Evolutionary conservation across 2,888 invertebrate genomes (phyloP), one percentile per base, ranked within the genome.

Genomic region (Junonia oenone): DNA sequence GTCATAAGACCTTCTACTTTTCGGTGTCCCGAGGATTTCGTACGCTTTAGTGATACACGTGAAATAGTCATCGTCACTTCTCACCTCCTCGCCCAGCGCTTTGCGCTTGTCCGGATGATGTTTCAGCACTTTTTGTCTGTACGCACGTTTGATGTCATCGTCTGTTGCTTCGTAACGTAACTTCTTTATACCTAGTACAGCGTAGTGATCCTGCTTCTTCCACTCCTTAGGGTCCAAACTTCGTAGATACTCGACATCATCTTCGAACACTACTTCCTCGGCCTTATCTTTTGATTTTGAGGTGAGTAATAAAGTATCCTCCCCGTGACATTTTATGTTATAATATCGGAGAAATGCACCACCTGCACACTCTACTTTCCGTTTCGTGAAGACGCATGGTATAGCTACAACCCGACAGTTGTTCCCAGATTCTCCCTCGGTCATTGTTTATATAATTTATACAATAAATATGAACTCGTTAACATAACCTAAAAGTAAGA

Each of bases 41-140:
- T 97, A 98, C 6, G 99, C 99, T 91, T 97, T 97, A 0, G 99
- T 99, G 68, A 99, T 99, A 79, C 99, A 99, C 0, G 98, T 98
- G 82, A 99, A 99, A 83, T 99, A 99, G 87, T 99, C 99, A 71
- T 98, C 97, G 68, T 98, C 98, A 2, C 94, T 93, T 61, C 94
- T 93, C 31, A 97, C 93, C 65, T 96, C 96, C 81, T 98, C 96
- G 2, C 98, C 98, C 73, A 94, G 92, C 3, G 95, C 96, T 91
- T 97, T 96, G 68, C 99, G 93, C 83, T 99, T 99, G 80, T 99
- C 99, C 0, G 99, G 99, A 89, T 99, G 99, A 80, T 99, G 99
- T 71, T 94, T 95, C 51, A 99, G 90, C 26, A 90, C 90, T 61
- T 90, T 90, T 65, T 90, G 94, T 62, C 95, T 92, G 93, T 98